Evolutionary conservation across 2,888 invertebrate species (phyloP).

Genomic region (Drosophila melanosoma): DNA sequence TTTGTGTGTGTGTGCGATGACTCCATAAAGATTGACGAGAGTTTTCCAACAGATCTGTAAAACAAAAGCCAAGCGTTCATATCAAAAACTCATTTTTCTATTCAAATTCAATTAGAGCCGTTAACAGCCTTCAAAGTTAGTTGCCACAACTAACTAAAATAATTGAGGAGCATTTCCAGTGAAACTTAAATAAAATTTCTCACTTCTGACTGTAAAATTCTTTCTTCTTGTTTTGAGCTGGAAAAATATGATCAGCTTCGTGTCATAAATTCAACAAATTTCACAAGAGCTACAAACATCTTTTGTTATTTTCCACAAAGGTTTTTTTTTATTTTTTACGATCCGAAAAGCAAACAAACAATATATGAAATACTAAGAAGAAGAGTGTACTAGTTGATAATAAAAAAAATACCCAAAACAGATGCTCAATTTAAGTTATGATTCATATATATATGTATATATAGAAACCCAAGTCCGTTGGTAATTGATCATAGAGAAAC

Average conservation of each 20-base stretch:
- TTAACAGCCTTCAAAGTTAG: slow-evolving; percentile 8
- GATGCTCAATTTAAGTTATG: background rate
- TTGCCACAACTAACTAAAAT: slow-evolving; percentile 4
- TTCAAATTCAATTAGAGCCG: background rate
- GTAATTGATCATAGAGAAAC: slow-evolving; percentile 18
- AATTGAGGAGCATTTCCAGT: slow-evolving; percentile 4
- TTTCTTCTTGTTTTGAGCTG: background rate
- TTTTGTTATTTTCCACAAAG: slow-evolving; percentile 32
- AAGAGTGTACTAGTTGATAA: background rate
- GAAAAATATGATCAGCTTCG: background rate
- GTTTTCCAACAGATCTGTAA: slow-evolving; percentile 40
- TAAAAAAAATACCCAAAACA: background rate
- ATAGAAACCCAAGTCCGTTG: background rate
- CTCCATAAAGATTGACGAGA: slow-evolving; percentile 21
- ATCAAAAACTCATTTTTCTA: slow-evolving; percentile 3
- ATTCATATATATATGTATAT: background rate
- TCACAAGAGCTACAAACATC: slow-evolving; percentile 9
- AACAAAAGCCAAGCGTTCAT: slow-evolving; percentile 31
- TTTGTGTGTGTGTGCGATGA: slow-evolving; percentile 7
- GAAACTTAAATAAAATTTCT: slow-evolving; percentile 6
- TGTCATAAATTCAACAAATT: background rate
- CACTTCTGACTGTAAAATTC: background rate
- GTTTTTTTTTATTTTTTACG: background rate
- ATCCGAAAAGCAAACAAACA: slow-evolving; percentile 12
- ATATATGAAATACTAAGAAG: background rate